Conservation (phyloP, 2,797 vertebrate genomes). For the Parauchenoglanis punctatus region DNA sequence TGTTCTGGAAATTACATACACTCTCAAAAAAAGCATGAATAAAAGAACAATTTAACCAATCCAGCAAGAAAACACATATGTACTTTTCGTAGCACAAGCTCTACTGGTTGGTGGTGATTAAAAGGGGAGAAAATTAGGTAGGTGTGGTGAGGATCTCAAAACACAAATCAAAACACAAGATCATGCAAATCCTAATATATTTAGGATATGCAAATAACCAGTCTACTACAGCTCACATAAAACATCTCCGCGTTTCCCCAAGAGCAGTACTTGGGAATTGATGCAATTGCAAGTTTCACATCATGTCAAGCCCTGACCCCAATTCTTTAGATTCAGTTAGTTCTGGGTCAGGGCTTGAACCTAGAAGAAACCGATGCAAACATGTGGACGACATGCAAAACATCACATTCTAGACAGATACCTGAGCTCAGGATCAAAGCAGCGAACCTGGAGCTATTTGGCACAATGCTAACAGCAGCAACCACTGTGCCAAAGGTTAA, state of each 20-base stretch:
- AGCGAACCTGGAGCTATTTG: background rate
- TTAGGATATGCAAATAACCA: no score
- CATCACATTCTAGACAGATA: constrained; percentile 15
- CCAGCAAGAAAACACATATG: background rate
- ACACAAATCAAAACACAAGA: background rate
- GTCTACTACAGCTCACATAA: background rate
- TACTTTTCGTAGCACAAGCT: background rate
- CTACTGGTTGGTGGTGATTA: background rate
- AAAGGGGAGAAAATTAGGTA: background rate
- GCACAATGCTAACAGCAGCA: background rate
- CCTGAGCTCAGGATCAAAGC: no score
- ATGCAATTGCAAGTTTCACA: background rate
- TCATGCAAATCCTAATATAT: background rate
- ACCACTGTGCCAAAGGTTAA: background rate
- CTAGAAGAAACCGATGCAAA: background rate
- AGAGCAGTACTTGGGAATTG: background rate
- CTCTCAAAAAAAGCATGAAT: background rate
- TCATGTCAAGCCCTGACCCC: background rate
- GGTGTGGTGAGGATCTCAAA: background rate
- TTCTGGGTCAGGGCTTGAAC: background rate
- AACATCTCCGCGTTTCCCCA: background rate
- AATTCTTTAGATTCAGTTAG: background rate
- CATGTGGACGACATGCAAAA: background rate
- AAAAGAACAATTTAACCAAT: background rate
- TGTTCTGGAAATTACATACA: background rate